Conservation (phyloP, 1,140 invertebrate genomes). For the Leptinotarsa texana region DNA sequence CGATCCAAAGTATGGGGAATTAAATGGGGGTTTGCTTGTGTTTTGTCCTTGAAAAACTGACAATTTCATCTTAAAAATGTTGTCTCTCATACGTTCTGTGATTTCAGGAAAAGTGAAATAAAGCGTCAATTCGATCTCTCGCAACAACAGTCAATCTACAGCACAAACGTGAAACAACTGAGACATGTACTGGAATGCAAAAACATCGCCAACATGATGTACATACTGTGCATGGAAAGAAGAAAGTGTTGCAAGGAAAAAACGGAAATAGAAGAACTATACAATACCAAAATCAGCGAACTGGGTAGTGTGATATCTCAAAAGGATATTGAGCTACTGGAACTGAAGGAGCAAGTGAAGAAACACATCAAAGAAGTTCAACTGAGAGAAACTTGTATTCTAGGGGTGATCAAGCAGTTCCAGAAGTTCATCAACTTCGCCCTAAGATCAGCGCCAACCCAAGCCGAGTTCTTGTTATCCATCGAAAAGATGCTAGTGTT, state of each 20-base stretch:
- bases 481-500: slow-evolving; percentile 53
- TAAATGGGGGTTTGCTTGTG: no score
- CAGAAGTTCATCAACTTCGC: slow-evolving; percentile 59
- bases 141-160: slow-evolving; percentile 38
- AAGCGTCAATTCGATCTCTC: slow-evolving; percentile 35
- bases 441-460: slow-evolving; percentile 53
- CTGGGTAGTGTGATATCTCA: slow-evolving; percentile 32
- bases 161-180: slow-evolving; percentile 44
- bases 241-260: slow-evolving; percentile 51
- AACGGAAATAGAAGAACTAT: slow-evolving; percentile 44
- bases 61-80: no score
- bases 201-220: slow-evolving; percentile 55
- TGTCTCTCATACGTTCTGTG: no score
- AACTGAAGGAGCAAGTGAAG: slow-evolving; percentile 45
- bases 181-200: slow-evolving; percentile 54
- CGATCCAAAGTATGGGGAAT: no score
- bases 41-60: no score
- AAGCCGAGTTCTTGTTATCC: slow-evolving; percentile 56
- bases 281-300: slow-evolving; percentile 43
- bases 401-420: slow-evolving; percentile 54
- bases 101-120: slow-evolving; percentile 31
- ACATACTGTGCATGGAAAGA: slow-evolving; percentile 55
- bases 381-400: slow-evolving; percentile 47
- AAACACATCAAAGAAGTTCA: slow-evolving; percentile 39
- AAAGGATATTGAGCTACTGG: slow-evolving; percentile 40